phyloP scores from a whole-genome alignment of 2,888 invertebrate genomes.

The Meloe dianella region DNA sequence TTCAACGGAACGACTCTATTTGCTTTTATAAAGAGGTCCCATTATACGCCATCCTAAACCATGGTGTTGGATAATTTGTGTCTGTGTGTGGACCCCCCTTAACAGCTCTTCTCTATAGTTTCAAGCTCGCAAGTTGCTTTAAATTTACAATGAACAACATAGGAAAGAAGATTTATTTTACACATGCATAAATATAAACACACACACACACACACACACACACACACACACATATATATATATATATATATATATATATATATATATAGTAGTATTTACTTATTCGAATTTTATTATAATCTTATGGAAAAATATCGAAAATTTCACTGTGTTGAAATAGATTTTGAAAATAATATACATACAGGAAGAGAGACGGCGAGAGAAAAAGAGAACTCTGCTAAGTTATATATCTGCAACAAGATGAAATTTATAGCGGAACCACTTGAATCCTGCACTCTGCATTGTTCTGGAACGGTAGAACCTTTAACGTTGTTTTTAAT shows the following conservation, averaged over 20 bases:
- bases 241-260: neutral
- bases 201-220: too few relatives aligned
- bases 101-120: neutral
- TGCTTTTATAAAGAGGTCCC: conserved; percentile 21
- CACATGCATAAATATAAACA: too few relatives aligned
- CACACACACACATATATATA: too few relatives aligned
- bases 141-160: conserved; percentile 1
- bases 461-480: conserved; percentile 28
- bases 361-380: neutral
- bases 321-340: neutral
- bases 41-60: conserved; percentile 25
- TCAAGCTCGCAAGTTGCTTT: neutral
- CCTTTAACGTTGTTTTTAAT: conserved; percentile 30
- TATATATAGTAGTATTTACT: neutral
- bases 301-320: neutral
- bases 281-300: conserved; percentile 1
- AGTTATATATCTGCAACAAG: conserved; percentile 9
- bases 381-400: neutral
- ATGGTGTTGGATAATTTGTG: conserved; percentile 23
- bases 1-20: conserved; percentile 26
- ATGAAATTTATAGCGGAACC: conserved; percentile 12
- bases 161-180: neutral
- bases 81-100: neutral
- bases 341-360: neutral
- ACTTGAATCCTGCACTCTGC: conserved; percentile 24